phyloP scores from a whole-genome alignment of 2,797 vertebrate species.

The Oreochromis mossambicus region DNA sequence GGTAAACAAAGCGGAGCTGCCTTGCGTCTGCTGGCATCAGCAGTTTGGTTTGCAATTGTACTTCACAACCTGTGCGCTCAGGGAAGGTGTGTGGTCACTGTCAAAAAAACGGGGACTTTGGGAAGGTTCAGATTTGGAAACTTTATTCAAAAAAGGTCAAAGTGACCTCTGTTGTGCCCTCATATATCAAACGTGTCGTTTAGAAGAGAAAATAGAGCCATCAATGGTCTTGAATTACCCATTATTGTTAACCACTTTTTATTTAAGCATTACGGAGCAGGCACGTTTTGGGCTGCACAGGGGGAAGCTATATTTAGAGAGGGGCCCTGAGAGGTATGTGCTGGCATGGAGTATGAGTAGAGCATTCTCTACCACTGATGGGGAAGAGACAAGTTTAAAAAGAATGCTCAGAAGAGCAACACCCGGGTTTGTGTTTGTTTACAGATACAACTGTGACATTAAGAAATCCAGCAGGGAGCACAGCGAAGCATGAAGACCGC shows the following conservation, averaged over 20 bases:
- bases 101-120: conserved; percentile 37
- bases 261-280: conserved; percentile 39
- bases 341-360: conserved; percentile 76
- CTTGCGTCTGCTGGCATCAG: conserved; percentile 79
- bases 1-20: conserved; percentile 78
- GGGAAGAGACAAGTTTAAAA: conserved; percentile 58
- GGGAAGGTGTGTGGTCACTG: conserved; percentile 46
- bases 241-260: background rate
- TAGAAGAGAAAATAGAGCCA: background rate
- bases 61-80: conserved; percentile 62
- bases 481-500: background rate
- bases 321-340: conserved; percentile 85
- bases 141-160: background rate
- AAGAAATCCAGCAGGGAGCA: background rate
- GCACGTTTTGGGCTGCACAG: conserved; percentile 59
- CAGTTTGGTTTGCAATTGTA: conserved; percentile 79
- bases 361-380: conserved; percentile 73
- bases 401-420: conserved; percentile 61
- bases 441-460: conserved; percentile 16
- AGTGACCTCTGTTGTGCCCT: background rate
- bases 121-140: conserved; percentile 39
- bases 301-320: conserved; percentile 91
- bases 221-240: background rate
- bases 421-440: conserved; percentile 40
- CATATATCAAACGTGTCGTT: background rate